These are phyloP conservation scores for Plebejus argus DNA, from an alignment of 2,888 invertebrate genomes.

Conservation along the genomic window DNA sequence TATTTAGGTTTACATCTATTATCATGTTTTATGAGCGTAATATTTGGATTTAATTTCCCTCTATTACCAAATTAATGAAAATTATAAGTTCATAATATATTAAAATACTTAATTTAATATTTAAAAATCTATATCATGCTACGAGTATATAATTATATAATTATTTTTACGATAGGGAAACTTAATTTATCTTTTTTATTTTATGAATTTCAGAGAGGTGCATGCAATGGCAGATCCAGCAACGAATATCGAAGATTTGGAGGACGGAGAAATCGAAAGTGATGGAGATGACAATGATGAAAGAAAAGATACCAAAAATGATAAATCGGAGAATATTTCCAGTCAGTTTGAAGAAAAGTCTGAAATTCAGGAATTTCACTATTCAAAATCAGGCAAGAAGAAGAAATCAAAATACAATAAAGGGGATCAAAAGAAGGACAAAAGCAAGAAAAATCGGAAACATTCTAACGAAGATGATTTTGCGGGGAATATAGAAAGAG, in stretches of 20 bases:
- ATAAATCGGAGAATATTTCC: slow-evolving; percentile 43
- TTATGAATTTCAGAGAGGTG: slow-evolving; percentile 64
- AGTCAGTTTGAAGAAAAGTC: slow-evolving; percentile 45
- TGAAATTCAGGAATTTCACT: slow-evolving; percentile 60
- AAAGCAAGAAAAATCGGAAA: slow-evolving; percentile 75
- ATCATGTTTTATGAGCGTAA: background rate
- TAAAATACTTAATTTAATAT: too few relatives aligned
- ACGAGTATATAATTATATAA: too few relatives aligned
- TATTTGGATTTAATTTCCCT: background rate
- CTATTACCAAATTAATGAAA: background rate
- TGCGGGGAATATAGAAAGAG: slow-evolving; percentile 89
- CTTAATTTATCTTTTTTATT: slow-evolving; percentile 34
- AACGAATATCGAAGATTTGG: slow-evolving; percentile 83
- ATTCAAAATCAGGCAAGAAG: slow-evolving; percentile 75
- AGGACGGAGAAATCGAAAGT: slow-evolving; percentile 92
- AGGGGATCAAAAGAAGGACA: slow-evolving; percentile 76
- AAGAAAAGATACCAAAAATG: slow-evolving; percentile 54
- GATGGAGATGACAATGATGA: slow-evolving; percentile 72
- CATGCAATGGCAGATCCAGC: slow-evolving; percentile 62
- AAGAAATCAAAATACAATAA: slow-evolving; percentile 76
- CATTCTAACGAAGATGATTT: slow-evolving; percentile 84
- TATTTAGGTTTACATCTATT: background rate
- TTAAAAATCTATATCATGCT: too few relatives aligned
- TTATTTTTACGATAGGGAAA: background rate
- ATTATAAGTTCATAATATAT: background rate